Conservation (phyloP, 2,888 invertebrate genomes). For the Hydraecia micacea region DNA sequence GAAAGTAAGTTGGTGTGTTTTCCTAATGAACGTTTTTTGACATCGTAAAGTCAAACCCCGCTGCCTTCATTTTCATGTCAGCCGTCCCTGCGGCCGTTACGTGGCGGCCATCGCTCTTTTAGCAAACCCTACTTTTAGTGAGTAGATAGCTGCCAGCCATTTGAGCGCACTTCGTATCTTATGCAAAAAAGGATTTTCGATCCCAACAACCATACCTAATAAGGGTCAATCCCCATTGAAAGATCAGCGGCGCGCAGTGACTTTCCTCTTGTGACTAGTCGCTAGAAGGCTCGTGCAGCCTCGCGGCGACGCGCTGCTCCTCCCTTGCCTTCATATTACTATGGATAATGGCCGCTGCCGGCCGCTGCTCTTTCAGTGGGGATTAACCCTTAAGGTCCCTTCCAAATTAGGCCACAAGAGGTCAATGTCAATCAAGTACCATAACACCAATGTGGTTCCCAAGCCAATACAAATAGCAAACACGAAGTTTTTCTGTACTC, state of each 20-base stretch:
- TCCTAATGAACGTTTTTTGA: not conserved
- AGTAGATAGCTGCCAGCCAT: too few species aligned
- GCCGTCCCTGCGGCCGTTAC: not conserved
- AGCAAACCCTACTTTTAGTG: not conserved
- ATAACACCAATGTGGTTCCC: not conserved
- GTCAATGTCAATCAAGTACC: constrained; percentile 8
- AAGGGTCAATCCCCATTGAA: too few species aligned
- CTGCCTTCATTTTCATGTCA: not conserved
- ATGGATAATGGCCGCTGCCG: too few species aligned
- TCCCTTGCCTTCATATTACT: too few species aligned
- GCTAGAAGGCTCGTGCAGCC: too few species aligned
- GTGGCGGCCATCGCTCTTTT: too few species aligned
- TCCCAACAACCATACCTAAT: not conserved
- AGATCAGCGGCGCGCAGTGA: too few species aligned
- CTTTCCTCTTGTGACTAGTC: too few species aligned
- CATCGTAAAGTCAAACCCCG: not conserved
- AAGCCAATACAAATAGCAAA: constrained; percentile 32
- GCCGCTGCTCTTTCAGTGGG: too few species aligned
- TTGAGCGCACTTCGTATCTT: not conserved
- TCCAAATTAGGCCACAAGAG: not conserved
- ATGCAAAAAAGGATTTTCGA: not conserved
- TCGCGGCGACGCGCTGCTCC: too few species aligned
- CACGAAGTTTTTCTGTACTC: constrained; percentile 1
- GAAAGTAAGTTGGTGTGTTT: not conserved
- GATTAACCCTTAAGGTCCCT: not conserved